A percentile compares a stretch with the other conserved stretches of the same genome.
Evolutionary conservation across 2,113 vertebrate genomes (phyloP).

Genomic region (Zingel zingel): DNA sequence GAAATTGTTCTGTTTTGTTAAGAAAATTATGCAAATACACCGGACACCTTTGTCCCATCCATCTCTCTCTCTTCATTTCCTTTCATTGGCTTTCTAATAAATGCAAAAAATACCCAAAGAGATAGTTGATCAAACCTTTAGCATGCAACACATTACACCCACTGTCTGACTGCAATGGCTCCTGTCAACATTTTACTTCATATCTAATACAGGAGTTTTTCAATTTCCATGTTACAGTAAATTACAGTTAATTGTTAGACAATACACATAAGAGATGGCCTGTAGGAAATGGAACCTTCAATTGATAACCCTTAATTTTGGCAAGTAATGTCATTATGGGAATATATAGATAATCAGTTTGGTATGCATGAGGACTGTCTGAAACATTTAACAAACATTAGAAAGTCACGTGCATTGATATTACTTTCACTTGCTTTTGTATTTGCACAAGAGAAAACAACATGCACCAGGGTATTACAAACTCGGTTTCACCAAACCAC

Average conservation of each 20-base stretch:
- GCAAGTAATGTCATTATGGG: neutral
- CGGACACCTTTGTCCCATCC: neutral
- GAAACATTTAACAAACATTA: neutral
- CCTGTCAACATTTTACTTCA: neutral
- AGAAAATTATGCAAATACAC: neutral
- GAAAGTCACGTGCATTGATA: neutral
- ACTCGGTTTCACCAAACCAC: slow-evolving; percentile 2
- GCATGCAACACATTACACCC: neutral
- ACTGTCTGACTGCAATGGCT: neutral
- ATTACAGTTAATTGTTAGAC: neutral
- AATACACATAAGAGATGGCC: neutral
- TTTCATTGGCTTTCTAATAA: neutral
- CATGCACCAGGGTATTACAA: neutral
- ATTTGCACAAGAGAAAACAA: neutral
- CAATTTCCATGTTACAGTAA: neutral
- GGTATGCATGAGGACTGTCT: neutral
- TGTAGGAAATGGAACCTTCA: neutral
- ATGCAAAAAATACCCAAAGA: neutral
- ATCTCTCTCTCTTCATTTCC: neutral
- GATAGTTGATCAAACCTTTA: neutral
- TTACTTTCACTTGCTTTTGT: neutral
- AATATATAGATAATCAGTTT: neutral
- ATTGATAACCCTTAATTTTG: neutral
- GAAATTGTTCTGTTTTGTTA: neutral
- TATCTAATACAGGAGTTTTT: neutral